A percentile compares a stretch with the other conserved stretches of the same genome.
These are phyloP conservation scores for Pseudomyrmex sp. DNA, from an alignment of 1,140 invertebrate species.

Conservation along the genomic window DNA sequence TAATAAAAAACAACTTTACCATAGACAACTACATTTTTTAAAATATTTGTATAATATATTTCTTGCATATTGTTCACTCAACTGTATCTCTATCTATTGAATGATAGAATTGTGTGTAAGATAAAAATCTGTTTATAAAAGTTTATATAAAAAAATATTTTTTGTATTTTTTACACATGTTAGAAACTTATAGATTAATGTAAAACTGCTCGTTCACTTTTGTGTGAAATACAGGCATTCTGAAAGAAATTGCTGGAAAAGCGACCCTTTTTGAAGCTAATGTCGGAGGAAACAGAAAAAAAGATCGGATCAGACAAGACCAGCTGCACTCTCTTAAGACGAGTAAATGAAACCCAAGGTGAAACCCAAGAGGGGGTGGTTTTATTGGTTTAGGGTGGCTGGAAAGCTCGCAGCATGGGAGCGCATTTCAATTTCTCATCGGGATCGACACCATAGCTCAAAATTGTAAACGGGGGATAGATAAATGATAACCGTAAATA, in stretches of 20 bases:
- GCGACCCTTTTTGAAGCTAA: not conserved
- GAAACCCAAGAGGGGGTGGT: conserved; percentile 59
- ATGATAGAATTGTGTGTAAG: no score
- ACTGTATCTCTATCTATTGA: no score
- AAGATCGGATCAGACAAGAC: conserved; percentile 22
- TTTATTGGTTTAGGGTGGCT: conserved; percentile 71
- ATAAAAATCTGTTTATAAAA: no score
- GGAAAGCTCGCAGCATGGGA: conserved; percentile 47
- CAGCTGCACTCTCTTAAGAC: conserved; percentile 72
- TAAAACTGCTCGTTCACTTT: not conserved
- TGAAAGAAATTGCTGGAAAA: conserved; percentile 20
- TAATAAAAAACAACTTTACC: no score
- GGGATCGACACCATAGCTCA: conserved; percentile 3
- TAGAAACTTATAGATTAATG: not conserved
- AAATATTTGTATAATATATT: no score
- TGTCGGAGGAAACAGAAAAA: conserved; percentile 61
- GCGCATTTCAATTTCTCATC: conserved; percentile 39
- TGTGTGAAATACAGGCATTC: not conserved
- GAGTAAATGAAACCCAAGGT: conserved; percentile 30
- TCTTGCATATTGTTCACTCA: no score
- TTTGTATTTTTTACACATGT: no score
- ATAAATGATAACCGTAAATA: conserved; percentile 42
- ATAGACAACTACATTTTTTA: no score
- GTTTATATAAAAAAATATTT: no score
- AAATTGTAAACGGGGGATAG: conserved; percentile 41